phyloP scores from a whole-genome alignment of 2,797 vertebrate genomes.

The Darevskia nairensis region DNA sequence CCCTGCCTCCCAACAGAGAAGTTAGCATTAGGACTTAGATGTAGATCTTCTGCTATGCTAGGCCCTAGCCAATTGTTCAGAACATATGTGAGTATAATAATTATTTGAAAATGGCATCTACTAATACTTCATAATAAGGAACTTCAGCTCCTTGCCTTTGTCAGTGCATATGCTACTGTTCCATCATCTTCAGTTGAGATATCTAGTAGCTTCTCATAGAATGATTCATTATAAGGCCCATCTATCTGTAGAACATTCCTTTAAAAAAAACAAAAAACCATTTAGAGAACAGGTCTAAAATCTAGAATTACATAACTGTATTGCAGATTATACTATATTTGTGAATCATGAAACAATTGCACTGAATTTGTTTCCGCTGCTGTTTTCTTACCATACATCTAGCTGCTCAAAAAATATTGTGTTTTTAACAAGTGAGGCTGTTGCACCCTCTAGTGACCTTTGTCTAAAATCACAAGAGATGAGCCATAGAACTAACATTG shows the following conservation, averaged over 20 bases:
- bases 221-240: conserved; percentile 91
- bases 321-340: not conserved
- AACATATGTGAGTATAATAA: not conserved
- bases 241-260: conserved; percentile 91
- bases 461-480: not conserved
- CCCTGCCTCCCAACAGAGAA: not conserved
- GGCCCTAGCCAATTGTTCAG: not conserved
- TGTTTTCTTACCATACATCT: not conserved
- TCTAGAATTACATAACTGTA: not conserved
- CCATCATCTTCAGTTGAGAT: conserved; percentile 89
- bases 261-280: conserved; percentile 39
- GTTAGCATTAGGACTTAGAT: not conserved
- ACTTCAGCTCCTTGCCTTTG: conserved; percentile 77
- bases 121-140: fast-evolving
- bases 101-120: not conserved
- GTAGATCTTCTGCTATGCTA: not conserved
- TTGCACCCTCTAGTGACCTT: conserved; percentile 64
- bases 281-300: not conserved
- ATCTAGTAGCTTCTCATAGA: conserved; percentile 91
- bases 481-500: fast-evolving
- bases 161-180: conserved; percentile 88
- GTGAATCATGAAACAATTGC: not conserved
- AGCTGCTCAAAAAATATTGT: not conserved
- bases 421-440: not conserved
- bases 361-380: not conserved